phyloP scores from a whole-genome alignment of 2,113 vertebrate genomes.

The Aepyceros melampus region DNA sequence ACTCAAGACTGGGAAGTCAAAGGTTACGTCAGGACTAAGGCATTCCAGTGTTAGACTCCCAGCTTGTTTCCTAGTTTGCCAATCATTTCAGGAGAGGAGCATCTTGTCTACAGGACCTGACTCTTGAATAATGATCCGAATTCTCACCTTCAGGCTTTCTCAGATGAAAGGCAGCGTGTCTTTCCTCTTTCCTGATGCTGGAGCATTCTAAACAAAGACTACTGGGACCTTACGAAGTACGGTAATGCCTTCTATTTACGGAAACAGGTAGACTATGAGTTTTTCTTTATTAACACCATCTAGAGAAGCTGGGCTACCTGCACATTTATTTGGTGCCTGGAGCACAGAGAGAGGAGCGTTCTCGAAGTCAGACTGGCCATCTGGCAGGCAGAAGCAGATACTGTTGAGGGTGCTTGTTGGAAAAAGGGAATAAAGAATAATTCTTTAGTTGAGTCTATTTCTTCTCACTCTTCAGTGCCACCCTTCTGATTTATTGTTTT shows the following conservation, averaged over 20 bases:
- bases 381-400: background rate
- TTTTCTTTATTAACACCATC: background rate
- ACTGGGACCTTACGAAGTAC: background rate
- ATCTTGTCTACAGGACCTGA: background rate
- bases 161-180: background rate
- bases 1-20: background rate
- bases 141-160: background rate
- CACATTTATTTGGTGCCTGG: background rate
- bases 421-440: background rate
- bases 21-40: no score
- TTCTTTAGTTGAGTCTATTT: background rate
- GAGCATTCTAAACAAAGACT: background rate
- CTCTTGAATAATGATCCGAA: background rate
- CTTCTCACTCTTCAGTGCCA: background rate
- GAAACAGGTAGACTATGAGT: background rate
- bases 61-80: background rate
- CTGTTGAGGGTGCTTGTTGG: background rate
- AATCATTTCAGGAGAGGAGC: background rate
- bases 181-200: background rate
- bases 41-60: background rate
- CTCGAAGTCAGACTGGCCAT: background rate
- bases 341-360: background rate
- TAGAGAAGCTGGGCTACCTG: background rate
- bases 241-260: background rate
- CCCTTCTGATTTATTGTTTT: background rate